Conservation (phyloP, 2,113 vertebrate species). For the Miniopterus natalensis region DNA sequence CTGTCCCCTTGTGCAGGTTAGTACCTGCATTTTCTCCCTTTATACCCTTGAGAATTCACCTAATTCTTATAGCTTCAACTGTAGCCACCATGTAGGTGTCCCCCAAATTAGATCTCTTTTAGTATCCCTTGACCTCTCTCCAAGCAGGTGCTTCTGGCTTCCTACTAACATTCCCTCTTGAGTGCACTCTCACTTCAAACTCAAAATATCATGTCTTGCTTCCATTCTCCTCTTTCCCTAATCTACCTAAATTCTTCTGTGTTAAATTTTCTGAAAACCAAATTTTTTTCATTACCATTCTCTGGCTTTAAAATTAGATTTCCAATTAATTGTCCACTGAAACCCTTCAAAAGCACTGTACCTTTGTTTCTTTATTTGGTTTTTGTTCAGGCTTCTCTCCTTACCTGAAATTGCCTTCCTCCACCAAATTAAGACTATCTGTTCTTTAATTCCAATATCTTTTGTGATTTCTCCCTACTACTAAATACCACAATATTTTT, state of each 20-base stretch:
- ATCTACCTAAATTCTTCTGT: background rate
- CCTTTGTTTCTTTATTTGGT: background rate
- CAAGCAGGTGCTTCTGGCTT: background rate
- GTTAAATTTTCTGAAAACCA: background rate
- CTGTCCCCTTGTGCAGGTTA: background rate
- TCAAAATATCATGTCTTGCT: background rate
- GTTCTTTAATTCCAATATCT: background rate
- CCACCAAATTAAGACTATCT: background rate
- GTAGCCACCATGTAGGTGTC: background rate
- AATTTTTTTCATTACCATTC: background rate
- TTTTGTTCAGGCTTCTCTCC: background rate
- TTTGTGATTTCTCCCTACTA: constrained; percentile 9
- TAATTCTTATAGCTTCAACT: background rate
- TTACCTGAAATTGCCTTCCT: constrained; percentile 47
- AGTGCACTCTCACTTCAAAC: background rate
- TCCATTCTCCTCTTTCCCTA: background rate
- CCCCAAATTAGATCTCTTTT: background rate
- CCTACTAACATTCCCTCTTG: background rate
- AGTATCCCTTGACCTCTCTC: background rate
- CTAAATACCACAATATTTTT: background rate
- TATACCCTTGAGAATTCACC: background rate
- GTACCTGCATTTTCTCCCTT: background rate
- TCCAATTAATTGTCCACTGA: background rate
- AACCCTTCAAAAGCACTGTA: background rate
- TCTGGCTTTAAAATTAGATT: constrained; percentile 29